phyloP scores from a whole-genome alignment of 64 coral and sea anemone genomes.

The Stichodactyla mertensii region DNA sequence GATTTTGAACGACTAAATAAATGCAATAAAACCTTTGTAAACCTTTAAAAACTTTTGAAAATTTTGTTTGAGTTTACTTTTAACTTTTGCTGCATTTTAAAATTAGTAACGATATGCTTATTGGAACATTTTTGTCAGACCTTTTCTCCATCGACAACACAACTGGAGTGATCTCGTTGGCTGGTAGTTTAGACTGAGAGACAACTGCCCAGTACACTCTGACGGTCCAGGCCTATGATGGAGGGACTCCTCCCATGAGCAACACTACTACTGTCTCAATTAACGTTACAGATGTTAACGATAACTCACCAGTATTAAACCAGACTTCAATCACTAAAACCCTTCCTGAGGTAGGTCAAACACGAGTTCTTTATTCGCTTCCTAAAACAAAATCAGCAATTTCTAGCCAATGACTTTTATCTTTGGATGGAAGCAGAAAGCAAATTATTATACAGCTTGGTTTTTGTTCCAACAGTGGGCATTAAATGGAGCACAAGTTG shows the following conservation, averaged over 20 bases:
- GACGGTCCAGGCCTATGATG: slow-evolving; percentile 63
- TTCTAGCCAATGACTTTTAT: neutral
- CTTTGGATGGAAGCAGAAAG: neutral
- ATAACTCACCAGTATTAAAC: slow-evolving; percentile 46
- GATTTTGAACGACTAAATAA: no score
- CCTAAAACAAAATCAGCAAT: neutral
- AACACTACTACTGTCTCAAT: slow-evolving; percentile 41
- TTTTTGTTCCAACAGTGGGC: slow-evolving; percentile 32
- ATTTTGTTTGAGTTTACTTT: no score
- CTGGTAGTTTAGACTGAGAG: slow-evolving; percentile 51
- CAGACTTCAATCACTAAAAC: neutral
- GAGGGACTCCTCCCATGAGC: slow-evolving; percentile 39
- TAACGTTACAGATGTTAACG: slow-evolving; percentile 70
- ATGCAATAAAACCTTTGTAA: no score
- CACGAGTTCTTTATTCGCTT: neutral
- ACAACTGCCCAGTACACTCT: slow-evolving; percentile 34
- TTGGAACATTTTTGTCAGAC: neutral
- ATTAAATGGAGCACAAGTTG: slow-evolving; percentile 43
- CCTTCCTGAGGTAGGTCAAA: neutral
- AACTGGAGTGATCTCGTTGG: slow-evolving; percentile 47
- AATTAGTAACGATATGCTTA: no score
- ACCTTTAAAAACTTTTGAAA: no score
- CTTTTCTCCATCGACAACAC: slow-evolving; percentile 63
- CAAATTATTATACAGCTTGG: neutral
- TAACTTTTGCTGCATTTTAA: no score